Evolutionary conservation across 1,140 invertebrate species (phyloP), one percentile per base, ranked within the genome.

Genomic region (Panulirus ornatus): DNA sequence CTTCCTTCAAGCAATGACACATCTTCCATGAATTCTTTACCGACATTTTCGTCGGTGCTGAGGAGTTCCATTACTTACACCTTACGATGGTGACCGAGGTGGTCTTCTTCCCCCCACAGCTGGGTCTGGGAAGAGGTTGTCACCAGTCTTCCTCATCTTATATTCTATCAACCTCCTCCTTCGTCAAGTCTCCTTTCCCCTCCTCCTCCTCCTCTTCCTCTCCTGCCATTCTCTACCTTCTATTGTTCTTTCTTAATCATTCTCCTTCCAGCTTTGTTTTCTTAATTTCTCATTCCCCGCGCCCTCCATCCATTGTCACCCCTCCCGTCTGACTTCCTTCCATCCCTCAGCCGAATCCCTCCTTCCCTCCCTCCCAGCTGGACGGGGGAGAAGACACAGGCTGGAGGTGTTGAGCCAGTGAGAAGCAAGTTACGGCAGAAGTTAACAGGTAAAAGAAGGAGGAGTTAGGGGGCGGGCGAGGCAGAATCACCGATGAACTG

Each of bases 361-460:
- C 14, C 36, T 2, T 63, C 22, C 36, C 47, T 63, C 42, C 44
- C 44, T 44, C 27, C 27, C 47, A 36, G 19, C 40, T 76, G 30
- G 22, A 79, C 5, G 30, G 78, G 54, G 63, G 54, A 66, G 47
- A 82, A 58, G 63, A 58, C n/a, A 82, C 19, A 63, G 47, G 47
- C 51, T 40, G 30, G 38, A n/a, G 38, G 30, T 34, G 34, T 16
- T 22, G 34, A 40, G 36, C 2, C 16, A 14, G n/a, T 6, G 58
- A 84, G 81, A 27, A 58, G 27, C 54, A 38, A 44, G 22, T 42
- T 66, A 83, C 36, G 71, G 27, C 36, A 16, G 1, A 70, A 84
- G 58, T 70, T 84, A 84, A 84, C 58, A 70, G 36, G 14, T 66
- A 84, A 84, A 84, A 84, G 58, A 70, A 84, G 44, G 5, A 70